Evolutionary conservation across 2,113 vertebrate genomes (phyloP), one percentile per base, ranked within the genome.

Genomic region (Thamnophis sirtalis): DNA sequence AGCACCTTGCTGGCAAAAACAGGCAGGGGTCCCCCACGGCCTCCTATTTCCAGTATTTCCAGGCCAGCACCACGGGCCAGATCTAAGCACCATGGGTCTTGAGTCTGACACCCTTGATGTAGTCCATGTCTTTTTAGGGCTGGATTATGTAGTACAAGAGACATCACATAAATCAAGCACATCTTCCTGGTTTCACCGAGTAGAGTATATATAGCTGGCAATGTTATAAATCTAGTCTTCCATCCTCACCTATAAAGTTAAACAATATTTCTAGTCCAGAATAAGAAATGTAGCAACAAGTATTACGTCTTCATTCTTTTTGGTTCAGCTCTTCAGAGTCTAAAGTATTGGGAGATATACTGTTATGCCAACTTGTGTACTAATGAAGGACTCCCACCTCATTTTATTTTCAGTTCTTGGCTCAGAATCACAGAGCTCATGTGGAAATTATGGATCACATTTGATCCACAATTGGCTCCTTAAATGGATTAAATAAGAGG

Each of bases 401-500:
- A 53, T 28, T 28, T 68, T 80, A 6, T 3, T 0, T 87, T 89
- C 84, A 92, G 60, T 50, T 11, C 0, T 86, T 87, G 50, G 28
- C 4, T 10, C 43, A 51, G 87, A 68, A 92, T 88, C 53, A 38
- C 3, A 0, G 9, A 26, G n/a, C 0, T 2, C 0, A 91, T 73
- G 89, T 0, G 63, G 19, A 51, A 89, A 1, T 6, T 24, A 86
- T 48, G 55, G 68, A 84, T 91, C 55, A 10, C 21, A 0, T 5
- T 10, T 89, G 50, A 60, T 86, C 86, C 80, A 85, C 73, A 93
- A 86, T 87, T 93, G 80, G 84, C 87, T 91, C 19, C 86, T 86
- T 86, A 33, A 86, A 22, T 89, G 53, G 87, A 53, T 51, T 93
- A 91, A 86, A 68, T 86, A 9, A 22, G 85, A 33, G 90, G 84